Base-by-base conservation (phyloP, 2,797 vertebrate genomes). In the Graptemys geographica region DNA sequence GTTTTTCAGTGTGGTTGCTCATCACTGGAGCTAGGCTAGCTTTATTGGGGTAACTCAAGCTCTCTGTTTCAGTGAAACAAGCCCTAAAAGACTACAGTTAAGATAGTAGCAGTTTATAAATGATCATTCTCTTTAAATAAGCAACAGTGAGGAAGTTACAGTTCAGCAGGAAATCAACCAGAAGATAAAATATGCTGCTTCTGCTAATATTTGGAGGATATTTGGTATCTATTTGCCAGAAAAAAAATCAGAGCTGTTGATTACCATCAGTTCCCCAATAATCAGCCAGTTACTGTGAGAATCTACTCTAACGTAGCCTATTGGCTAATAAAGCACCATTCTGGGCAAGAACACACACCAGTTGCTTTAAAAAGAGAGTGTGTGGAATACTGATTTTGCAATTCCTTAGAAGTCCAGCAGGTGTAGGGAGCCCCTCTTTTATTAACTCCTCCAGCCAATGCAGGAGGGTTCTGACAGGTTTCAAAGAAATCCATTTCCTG, bases 61-160 rank as follows among this genome's bases (percentile, higher is more conserved):
- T 41, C n/a, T 69, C 65, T 37, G n/a, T 69, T 69, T 69, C 65
- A 69, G n/a, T 69, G 65, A 69, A 37, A 37, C 65, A 69, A 69
- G 65, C n/a, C n/a, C n/a, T 69, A 69, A 69, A 37, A 69, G 21
- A 23, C n/a, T 69, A 62, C 13, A 37, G n/a, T 56, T 86, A 16
- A 88, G n/a, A 76, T 62, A 19, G 4, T 78, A 52, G 87, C 47
- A 12, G 25, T 88, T 83, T 86, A 89, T 83, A 93, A 95, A 84
- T 41, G 88, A 49, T 81, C n/a, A 72, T 87, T 93, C 88, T 1
- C 27, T 91, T 94, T 44, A 27, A 74, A 94, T 81, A 93, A 92
- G 44, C 11, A 65, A 41, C 49, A 87, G 37, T 19, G 91, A 90
- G 55, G 44, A 81, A 76, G 11, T 0, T 83, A 18, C 51, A 92